Base-by-base conservation (phyloP, 2,113 vertebrate species). In the Aramus guarauna region DNA sequence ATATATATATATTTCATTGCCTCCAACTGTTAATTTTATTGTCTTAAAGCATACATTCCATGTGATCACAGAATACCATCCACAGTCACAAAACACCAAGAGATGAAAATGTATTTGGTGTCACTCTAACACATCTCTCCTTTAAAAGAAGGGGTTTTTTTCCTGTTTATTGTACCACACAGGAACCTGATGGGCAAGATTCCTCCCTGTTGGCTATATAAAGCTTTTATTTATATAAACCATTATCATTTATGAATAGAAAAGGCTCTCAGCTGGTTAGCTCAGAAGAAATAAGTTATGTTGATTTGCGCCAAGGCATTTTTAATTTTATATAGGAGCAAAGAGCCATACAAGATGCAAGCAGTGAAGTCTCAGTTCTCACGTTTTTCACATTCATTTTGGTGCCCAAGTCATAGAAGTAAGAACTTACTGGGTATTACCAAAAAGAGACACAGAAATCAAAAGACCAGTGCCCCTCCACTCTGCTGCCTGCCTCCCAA, bases 331-430 rank as follows among this genome's bases (percentile, higher is more conserved):
- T 13, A 10, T 1, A 34, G 21, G 20, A 80, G 21, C 15, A 95
- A 67, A 53, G 9, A 69, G 21, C 37, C 6, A 6, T 53, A 58
- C 20, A 79, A 79, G 36, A 85, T 18, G 13, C n/a, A 43, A 85
- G 2, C 26, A 71, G 32, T 39, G 21, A 74, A 85, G 24, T 62
- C 71, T 79, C 19, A 6, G 17, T 58, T 88, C 66, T 60, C 24
- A 19, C 0, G 0, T 64, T 74, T 55, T 69, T 85, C 77, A 41
- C 1, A 0, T 21, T 71, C 29, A 14, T 78, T 83, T 76, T 74
- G 62, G 47, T 39, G 50, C 9, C 16, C 37, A 88, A 43, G 37
- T 39, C 74, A 62, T 3, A 36, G 37, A 30, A 62, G 7, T 68
- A 48, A 62, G 34, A 62, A 75, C 24, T 88, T 36, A 32, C 21